Conservation (phyloP, 35 echinoderm and acorn worm genomes). For the Holothuria glaberrima region DNA sequence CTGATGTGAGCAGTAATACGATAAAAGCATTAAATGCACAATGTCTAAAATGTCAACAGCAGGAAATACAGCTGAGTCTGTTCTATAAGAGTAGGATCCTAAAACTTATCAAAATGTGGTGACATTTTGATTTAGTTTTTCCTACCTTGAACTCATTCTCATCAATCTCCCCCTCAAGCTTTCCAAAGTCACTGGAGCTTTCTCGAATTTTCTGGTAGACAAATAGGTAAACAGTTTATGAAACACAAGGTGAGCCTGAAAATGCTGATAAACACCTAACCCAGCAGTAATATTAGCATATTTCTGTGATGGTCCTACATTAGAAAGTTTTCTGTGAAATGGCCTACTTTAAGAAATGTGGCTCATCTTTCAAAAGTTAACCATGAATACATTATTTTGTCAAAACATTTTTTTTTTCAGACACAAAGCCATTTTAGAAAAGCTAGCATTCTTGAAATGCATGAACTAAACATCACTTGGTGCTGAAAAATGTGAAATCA, state of each 20-base stretch:
- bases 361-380: background rate
- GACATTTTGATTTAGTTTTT: background rate
- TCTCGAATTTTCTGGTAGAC: slow-evolving; percentile 61
- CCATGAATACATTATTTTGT: background rate
- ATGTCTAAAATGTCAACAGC: too few relatives aligned
- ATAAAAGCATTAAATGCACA: too few relatives aligned
- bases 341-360: too few relatives aligned
- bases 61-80: background rate
- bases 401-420: too few relatives aligned
- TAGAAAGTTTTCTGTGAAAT: too few relatives aligned
- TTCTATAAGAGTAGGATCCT: background rate
- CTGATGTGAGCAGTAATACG: too few relatives aligned
- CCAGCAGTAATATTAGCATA: too few relatives aligned
- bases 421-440: background rate
- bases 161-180: slow-evolving; percentile 62
- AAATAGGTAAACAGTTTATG: background rate
- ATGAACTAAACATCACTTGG: too few relatives aligned
- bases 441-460: too few relatives aligned
- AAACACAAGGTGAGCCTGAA: background rate
- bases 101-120: background rate
- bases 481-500: too few relatives aligned
- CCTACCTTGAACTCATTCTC: slow-evolving; percentile 85
- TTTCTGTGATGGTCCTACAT: too few relatives aligned
- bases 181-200: slow-evolving; percentile 64
- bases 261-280: background rate